Conservation (phyloP, 1,140 invertebrate genomes). For the Drosophila trapezifrons region DNA sequence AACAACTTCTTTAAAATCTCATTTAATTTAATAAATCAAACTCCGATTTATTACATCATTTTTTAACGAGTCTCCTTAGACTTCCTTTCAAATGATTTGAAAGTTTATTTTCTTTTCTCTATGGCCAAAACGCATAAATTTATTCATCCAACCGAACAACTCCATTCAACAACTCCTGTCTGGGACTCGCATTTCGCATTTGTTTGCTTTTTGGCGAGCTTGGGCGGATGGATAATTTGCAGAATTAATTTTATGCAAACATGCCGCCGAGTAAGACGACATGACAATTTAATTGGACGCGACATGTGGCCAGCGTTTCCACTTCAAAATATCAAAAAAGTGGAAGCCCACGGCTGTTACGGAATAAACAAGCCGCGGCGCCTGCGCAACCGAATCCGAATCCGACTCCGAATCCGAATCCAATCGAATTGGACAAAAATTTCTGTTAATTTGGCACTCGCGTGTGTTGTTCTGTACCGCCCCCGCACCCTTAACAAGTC, state of each 20-base stretch:
- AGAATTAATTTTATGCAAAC: slow-evolving; percentile 83
- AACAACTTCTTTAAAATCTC: not conserved
- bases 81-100: slow-evolving; percentile 2
- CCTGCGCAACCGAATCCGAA: slow-evolving; percentile 53
- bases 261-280: slow-evolving; percentile 81
- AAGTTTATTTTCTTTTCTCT: slow-evolving; percentile 1
- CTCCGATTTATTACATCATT: not conserved
- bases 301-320: slow-evolving; percentile 73
- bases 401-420: slow-evolving; percentile 20
- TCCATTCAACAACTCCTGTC: slow-evolving; percentile 29
- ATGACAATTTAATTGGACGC: slow-evolving; percentile 83
- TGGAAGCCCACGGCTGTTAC: slow-evolving; percentile 36
- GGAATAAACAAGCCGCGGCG: slow-evolving; percentile 49
- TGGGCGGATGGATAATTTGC: slow-evolving; percentile 81
- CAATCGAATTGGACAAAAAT: slow-evolving; percentile 46
- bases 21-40: not conserved
- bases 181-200: slow-evolving; percentile 22
- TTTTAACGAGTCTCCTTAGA: not conserved
- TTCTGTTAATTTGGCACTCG: slow-evolving; percentile 76
- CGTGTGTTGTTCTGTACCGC: slow-evolving; percentile 59
- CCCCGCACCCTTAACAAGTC: slow-evolving; percentile 41
- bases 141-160: slow-evolving; percentile 19
- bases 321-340: slow-evolving; percentile 32
- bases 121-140: slow-evolving; percentile 2
- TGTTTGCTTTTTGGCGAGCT: slow-evolving; percentile 63